Evolutionary conservation across 2,888 invertebrate genomes (phyloP).

Genomic region (Meteorus colon): DNA sequence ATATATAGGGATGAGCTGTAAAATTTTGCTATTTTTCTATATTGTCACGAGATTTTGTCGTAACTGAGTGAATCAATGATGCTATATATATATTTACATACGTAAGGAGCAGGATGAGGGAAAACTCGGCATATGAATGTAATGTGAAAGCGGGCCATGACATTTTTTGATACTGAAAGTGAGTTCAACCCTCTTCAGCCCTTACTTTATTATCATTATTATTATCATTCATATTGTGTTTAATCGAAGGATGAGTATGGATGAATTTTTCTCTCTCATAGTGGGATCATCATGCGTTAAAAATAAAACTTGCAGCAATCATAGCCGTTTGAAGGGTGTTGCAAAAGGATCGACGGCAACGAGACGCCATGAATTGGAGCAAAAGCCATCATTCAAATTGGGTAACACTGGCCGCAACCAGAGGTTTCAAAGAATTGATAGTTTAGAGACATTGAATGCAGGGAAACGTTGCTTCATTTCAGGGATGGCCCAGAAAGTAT

Average conservation of each 20-base stretch:
- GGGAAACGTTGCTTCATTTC: neutral
- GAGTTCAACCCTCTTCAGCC: neutral
- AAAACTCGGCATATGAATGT: neutral
- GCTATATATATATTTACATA: no score
- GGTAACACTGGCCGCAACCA: neutral
- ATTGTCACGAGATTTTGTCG: neutral
- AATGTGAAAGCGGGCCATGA: neutral
- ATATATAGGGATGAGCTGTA: no score
- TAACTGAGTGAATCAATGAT: no score
- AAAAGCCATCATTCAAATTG: neutral
- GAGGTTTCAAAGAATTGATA: neutral
- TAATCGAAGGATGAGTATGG: no score
- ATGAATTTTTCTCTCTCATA: neutral
- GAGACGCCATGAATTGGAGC: neutral
- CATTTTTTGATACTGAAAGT: neutral
- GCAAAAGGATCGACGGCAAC: neutral
- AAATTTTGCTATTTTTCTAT: neutral
- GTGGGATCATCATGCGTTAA: slow-evolving; percentile 6
- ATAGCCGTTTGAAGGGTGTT: neutral
- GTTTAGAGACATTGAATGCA: neutral
- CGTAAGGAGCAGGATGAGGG: neutral
- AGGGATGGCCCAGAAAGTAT: neutral
- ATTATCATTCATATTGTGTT: neutral
- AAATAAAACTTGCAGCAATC: neutral
- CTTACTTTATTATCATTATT: neutral